Base-by-base conservation (phyloP, 2,797 vertebrate species). In the Leptatherina wallacei region DNA sequence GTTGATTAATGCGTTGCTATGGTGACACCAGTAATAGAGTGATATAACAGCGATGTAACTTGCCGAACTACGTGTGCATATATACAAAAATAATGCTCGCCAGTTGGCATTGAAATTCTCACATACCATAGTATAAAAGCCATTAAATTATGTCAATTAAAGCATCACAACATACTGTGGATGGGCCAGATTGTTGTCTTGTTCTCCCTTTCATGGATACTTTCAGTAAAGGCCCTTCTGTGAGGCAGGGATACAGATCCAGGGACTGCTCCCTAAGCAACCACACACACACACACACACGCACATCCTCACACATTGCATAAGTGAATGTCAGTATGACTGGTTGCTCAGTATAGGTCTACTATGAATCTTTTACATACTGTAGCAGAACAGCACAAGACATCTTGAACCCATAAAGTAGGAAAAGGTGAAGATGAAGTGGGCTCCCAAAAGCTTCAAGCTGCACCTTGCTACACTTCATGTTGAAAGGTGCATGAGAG, bases 181-280 rank as follows among this genome's bases (percentile, higher is more conserved):
- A 79, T 47, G 56, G 42, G 40, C 44, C 51, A 30, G 55, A 30
- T 16, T 65, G 69, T 70, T 63, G 51, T 44, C 38, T 73, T 87
- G 80, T 65, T 79, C 55, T 66, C 6, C 49, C 65, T 78, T 81
- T 84, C 69, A 75, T 68, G 52, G 65, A 56, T 73, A 75, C 77
- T 85, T 89, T 81, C 62, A 36, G 29, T 75, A 80, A 87, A 82
- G 62, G 63, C 44, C 32, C 24, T 22, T 70, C 65, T 80, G 75
- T 73, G 47, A 84, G 32, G 33, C 38, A 61, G 56, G 68, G 61
- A 10, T 63, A 24, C 36, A 73, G 40, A 82, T 44, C 62, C 61
- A 60, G 49, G 18, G 54, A 40, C 35, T 57, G 32, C 61, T 33
- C 27, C 30, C 51, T 30, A 11, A 32, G 36, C 22, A 40, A 12